Conservation (phyloP, 2,113 vertebrate species). For the Crotalus tigris region DNA sequence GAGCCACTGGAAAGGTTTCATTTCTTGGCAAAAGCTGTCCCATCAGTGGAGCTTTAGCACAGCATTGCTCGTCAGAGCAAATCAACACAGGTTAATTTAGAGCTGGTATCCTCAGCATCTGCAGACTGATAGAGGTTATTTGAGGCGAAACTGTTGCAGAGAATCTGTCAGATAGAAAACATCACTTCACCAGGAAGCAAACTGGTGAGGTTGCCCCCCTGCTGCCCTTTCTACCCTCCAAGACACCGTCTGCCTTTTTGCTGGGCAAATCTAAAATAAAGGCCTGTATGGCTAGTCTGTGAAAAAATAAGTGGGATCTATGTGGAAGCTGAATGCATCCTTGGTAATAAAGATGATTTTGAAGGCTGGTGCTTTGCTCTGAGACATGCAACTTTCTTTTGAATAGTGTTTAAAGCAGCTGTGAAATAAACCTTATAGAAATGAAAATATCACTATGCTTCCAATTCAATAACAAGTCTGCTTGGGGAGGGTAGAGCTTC, state of each 20-base stretch:
- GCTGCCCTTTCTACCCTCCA: not conserved
- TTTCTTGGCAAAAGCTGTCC: not conserved
- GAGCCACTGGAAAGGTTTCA: too few species aligned
- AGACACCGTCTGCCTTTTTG: not conserved
- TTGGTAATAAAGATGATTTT: not conserved
- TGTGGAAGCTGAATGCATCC: not conserved
- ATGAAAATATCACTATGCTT: not conserved
- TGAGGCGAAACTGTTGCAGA: not conserved
- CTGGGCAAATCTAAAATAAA: not conserved
- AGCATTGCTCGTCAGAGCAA: not conserved
- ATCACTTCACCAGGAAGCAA: not conserved
- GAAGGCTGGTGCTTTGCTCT: not conserved
- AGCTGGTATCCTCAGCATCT: not conserved
- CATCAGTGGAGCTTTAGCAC: not conserved
- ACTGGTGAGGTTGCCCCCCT: not conserved
- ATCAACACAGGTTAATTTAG: not conserved
- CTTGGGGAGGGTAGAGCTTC: not conserved
- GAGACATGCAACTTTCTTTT: not conserved
- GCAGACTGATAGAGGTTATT: not conserved
- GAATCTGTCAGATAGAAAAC: not conserved
- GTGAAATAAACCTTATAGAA: not conserved
- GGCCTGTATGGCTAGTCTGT: not conserved
- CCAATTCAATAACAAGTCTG: not conserved
- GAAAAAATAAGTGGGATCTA: not conserved
- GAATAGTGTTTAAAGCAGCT: not conserved